These are phyloP conservation scores for Lineus longissimus DNA, from an alignment of 1,140 invertebrate genomes.

Conservation along the genomic window DNA sequence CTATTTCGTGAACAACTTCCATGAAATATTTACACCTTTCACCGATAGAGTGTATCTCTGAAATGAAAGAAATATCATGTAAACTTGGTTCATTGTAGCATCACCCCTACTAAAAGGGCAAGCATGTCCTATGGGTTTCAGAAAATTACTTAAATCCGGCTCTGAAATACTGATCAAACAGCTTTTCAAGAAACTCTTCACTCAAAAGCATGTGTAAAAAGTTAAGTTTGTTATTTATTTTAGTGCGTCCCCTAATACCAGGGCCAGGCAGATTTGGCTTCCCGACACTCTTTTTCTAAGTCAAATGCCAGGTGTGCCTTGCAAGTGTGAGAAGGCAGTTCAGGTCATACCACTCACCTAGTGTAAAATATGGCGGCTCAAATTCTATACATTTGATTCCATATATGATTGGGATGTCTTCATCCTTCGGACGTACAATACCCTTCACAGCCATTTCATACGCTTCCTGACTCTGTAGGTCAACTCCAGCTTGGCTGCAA, in stretches of 20 bases:
- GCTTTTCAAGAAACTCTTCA: too few relatives aligned
- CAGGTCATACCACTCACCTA: conserved; percentile 61
- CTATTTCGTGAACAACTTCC: conserved; percentile 74
- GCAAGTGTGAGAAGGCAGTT: neutral
- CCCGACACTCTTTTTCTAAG: too few relatives aligned
- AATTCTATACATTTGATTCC: conserved; percentile 81
- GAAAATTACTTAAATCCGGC: too few relatives aligned
- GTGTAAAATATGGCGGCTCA: conserved; percentile 75
- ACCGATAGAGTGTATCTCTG: conserved; percentile 81
- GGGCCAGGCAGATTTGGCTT: too few relatives aligned
- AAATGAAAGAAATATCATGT: conserved; percentile 43
- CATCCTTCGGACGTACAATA: conserved; percentile 66
- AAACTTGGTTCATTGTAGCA: neutral
- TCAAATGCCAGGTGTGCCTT: too few relatives aligned
- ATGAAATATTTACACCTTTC: conserved; percentile 73
- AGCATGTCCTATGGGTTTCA: neutral
- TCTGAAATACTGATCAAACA: too few relatives aligned
- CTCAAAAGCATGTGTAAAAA: too few relatives aligned
- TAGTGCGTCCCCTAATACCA: too few relatives aligned
- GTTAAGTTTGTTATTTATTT: too few relatives aligned
- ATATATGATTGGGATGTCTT: conserved; percentile 74
- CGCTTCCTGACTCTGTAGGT: conserved; percentile 77
- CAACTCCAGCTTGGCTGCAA: conserved; percentile 70
- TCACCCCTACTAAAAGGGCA: neutral
- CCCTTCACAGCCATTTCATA: conserved; percentile 82